Evolutionary conservation across 2,888 invertebrate genomes (phyloP).

Genomic region (Aelia acuminata): DNA sequence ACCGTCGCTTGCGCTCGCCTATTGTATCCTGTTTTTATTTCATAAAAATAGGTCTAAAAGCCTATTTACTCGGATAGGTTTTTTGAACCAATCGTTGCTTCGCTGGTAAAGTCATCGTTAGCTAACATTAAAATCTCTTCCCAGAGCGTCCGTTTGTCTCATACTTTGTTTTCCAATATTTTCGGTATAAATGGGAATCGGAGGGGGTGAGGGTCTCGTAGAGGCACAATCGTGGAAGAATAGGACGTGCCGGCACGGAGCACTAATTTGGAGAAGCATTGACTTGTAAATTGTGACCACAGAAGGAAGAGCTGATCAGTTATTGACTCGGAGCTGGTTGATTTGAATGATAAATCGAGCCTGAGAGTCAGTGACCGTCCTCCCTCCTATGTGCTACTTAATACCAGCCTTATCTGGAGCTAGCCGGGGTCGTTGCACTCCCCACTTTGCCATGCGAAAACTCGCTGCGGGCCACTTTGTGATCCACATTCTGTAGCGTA

Average conservation of each 20-base stretch:
- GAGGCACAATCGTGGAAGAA: not conserved
- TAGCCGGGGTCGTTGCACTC: not conserved
- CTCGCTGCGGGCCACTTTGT: not conserved
- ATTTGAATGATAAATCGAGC: constrained; percentile 33
- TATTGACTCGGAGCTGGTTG: not conserved
- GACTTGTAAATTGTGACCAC: constrained; percentile 8
- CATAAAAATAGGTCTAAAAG: too few species aligned
- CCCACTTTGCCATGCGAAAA: not conserved
- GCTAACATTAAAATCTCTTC: too few species aligned
- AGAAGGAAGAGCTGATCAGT: constrained; percentile 14
- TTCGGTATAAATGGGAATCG: not conserved
- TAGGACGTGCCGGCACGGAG: not conserved
- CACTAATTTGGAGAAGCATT: constrained; percentile 44
- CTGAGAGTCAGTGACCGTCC: not conserved
- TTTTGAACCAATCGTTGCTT: too few species aligned
- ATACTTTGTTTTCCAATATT: not conserved
- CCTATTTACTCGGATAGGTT: too few species aligned
- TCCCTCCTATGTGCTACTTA: constrained; percentile 31
- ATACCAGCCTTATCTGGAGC: constrained; percentile 25
- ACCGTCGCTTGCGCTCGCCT: too few species aligned
- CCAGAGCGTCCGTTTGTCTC: too few species aligned
- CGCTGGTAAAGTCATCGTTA: too few species aligned
- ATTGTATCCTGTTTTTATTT: too few species aligned
- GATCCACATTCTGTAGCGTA: not conserved
- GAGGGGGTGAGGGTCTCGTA: not conserved